Evolutionary conservation across 2,888 invertebrate genomes (phyloP).

Genomic region (Folsomia candida): DNA sequence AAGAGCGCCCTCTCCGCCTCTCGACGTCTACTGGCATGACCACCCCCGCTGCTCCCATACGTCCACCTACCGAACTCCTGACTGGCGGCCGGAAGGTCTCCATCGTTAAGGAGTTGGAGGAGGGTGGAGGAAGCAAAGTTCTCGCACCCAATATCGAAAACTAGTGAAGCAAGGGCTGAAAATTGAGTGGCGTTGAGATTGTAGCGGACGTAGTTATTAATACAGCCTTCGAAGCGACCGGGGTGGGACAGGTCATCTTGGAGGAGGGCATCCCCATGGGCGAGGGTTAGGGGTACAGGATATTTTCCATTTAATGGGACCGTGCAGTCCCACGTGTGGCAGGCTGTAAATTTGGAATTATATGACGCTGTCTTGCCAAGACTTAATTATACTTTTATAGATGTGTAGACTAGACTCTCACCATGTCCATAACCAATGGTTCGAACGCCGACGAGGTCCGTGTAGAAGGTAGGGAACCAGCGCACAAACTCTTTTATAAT

Average conservation of each 20-base stretch:
- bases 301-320: constrained; percentile 47
- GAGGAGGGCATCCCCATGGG: constrained; percentile 37
- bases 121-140: constrained; percentile 41
- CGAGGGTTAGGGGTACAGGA: constrained; percentile 34
- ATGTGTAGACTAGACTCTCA: no score
- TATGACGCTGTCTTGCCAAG: no score
- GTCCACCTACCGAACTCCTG: constrained; percentile 43
- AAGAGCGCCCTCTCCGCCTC: constrained; percentile 44
- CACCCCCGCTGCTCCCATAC: constrained; percentile 29
- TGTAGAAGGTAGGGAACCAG: constrained; percentile 47
- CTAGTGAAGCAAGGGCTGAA: constrained; percentile 46
- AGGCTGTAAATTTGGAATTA: no score
- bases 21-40: constrained; percentile 31
- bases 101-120: constrained; percentile 32
- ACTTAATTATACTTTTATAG: no score
- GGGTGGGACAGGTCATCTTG: constrained; percentile 35
- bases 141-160: constrained; percentile 46
- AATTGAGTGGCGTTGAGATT: constrained; percentile 30
- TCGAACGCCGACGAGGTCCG: constrained; percentile 35
- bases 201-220: constrained; percentile 27
- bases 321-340: constrained; percentile 42
- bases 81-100: constrained; percentile 41
- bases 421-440: constrained; percentile 43
- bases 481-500: constrained; percentile 48
- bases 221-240: constrained; percentile 44